Evolutionary conservation across 2,113 vertebrate genomes (phyloP).

Genomic region (Melanerpes formicivorus): DNA sequence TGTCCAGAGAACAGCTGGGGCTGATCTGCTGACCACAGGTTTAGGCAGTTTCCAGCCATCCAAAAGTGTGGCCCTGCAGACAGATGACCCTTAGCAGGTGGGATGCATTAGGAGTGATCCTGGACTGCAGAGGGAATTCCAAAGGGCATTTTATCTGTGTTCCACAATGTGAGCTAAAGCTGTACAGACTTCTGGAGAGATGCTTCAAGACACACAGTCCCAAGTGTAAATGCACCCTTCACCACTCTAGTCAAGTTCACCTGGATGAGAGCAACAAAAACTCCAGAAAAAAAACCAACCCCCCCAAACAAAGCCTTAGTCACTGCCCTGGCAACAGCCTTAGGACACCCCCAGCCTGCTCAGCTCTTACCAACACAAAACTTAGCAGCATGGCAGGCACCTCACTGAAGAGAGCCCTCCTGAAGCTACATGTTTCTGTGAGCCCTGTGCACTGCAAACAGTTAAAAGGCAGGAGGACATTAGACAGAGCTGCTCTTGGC

Average conservation of each 20-base stretch:
- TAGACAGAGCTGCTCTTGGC: not conserved
- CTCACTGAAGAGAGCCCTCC: not conserved
- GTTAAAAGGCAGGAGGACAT: not conserved
- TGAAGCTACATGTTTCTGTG: not conserved
- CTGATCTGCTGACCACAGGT: not conserved
- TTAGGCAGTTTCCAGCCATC: not conserved
- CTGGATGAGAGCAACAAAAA: not conserved
- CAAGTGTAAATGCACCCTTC: not conserved
- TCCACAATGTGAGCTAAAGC: not conserved
- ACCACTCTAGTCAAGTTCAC: not conserved
- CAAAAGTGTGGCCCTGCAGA: rapidly evolving
- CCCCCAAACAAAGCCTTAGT: rapidly evolving
- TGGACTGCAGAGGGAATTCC: not conserved
- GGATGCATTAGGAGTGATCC: not conserved
- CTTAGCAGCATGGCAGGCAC: not conserved
- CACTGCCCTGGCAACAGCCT: not conserved
- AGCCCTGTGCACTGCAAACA: not conserved
- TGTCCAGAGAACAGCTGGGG: not conserved
- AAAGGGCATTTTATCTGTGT: not conserved
- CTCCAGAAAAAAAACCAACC: not conserved
- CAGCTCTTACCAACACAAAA: not conserved
- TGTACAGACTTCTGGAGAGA: not conserved
- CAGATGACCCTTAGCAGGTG: not conserved
- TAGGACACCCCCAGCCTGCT: not conserved
- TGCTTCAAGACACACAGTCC: not conserved